These are phyloP conservation scores for Thaumatotibia leucotreta DNA, from an alignment of 1,140 invertebrate species.

Conservation along the genomic window DNA sequence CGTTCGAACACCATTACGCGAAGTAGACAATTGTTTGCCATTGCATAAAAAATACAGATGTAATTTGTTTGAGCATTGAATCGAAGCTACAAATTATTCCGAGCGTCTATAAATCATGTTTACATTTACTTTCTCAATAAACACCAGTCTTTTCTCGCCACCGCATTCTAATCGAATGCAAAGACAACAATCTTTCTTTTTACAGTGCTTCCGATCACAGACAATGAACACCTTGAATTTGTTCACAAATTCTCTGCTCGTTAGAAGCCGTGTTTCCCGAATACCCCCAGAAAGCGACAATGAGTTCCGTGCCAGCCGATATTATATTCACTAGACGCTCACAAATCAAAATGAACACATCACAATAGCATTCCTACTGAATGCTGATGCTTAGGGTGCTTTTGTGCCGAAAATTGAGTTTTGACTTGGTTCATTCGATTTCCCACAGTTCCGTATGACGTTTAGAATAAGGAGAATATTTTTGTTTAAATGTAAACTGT, in stretches of 20 bases:
- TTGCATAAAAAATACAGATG: too few species aligned
- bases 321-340: conserved; percentile 7
- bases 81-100: too few species aligned
- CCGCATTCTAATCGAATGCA: conserved; percentile 9
- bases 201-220: conserved; percentile 7
- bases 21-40: too few species aligned
- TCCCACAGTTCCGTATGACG: conserved; percentile 17
- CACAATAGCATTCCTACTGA: conserved; percentile 22
- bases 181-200: conserved; percentile 13
- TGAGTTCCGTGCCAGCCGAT: conserved; percentile 10
- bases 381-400: conserved; percentile 21
- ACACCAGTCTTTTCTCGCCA: neutral
- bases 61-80: too few species aligned
- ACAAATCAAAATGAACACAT: conserved; percentile 23
- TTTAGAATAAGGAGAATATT: conserved; percentile 6
- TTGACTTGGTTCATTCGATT: conserved; percentile 27
- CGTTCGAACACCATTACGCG: too few species aligned
- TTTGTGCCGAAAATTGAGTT: conserved; percentile 25
- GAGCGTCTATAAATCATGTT: neutral
- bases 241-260: neutral
- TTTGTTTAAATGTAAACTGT: conserved; percentile 8
- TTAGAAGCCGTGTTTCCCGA: neutral
- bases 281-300: neutral
- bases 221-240: conserved; percentile 11
- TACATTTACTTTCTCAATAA: conserved; percentile 5